These are phyloP conservation scores for Drosophila eohydei DNA, from an alignment of 2,888 invertebrate genomes.

Conservation along the genomic window DNA sequence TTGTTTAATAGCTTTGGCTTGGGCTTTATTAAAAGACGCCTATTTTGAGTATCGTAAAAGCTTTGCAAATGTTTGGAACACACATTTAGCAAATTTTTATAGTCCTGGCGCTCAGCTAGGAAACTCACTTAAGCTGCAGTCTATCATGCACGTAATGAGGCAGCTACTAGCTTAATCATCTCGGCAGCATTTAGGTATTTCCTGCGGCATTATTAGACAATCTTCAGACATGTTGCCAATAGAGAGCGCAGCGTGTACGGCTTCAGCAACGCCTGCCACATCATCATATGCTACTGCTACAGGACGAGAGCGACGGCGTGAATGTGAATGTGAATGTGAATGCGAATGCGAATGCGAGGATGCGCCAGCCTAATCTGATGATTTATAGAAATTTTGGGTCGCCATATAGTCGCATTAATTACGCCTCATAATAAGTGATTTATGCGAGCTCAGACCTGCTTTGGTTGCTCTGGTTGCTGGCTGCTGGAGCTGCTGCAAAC, in stretches of 20 bases:
- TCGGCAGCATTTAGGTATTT: slow-evolving; percentile 51
- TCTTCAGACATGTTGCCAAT: slow-evolving; percentile 55
- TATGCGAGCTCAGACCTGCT: slow-evolving; percentile 77
- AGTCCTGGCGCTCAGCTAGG: slow-evolving; percentile 5
- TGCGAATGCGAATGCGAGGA: slow-evolving; percentile 12
- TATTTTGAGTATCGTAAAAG: no score
- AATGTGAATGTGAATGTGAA: slow-evolving; percentile 7
- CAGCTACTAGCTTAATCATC: slow-evolving; percentile 46
- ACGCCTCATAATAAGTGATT: slow-evolving; percentile 86
- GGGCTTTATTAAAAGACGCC: no score
- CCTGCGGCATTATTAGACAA: slow-evolving; percentile 59
- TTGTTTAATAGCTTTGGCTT: not conserved
- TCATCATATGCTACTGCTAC: slow-evolving; percentile 31
- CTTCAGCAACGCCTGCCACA: slow-evolving; percentile 27
- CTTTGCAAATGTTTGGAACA: not conserved
- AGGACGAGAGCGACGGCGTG: slow-evolving; percentile 7
- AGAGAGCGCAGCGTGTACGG: slow-evolving; percentile 34
- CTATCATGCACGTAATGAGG: slow-evolving; percentile 23
- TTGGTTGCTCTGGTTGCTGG: not conserved
- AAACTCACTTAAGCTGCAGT: not conserved
- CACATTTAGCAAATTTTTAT: slow-evolving; percentile 21
- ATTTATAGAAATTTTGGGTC: slow-evolving; percentile 85
- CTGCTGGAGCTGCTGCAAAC: slow-evolving; percentile 5
- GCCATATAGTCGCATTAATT: slow-evolving; percentile 85
- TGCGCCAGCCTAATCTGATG: slow-evolving; percentile 83